A percentile compares a stretch with the other conserved stretches of the same genome.
These are phyloP conservation scores for Chrysotoxum bicinctum DNA, from an alignment of 2,888 invertebrate species.

Conservation along the genomic window DNA sequence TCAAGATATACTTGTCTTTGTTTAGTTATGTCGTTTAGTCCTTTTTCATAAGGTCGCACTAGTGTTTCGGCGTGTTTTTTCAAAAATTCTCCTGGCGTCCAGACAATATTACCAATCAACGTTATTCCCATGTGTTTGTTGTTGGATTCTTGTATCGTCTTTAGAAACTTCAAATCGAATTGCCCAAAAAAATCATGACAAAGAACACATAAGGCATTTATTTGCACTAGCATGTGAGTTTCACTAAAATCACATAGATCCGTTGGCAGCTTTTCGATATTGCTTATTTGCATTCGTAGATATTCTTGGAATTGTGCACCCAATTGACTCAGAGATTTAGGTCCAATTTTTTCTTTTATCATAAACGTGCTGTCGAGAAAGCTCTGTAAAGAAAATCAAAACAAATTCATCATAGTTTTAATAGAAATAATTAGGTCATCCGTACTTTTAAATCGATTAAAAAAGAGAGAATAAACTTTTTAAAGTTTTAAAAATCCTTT, in stretches of 20 bases:
- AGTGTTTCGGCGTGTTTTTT: constrained; percentile 84
- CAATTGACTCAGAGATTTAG: constrained; percentile 75
- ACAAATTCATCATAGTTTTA: not conserved
- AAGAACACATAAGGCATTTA: constrained; percentile 87
- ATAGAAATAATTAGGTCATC: not conserved
- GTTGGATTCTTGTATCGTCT: constrained; percentile 88
- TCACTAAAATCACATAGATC: constrained; percentile 86
- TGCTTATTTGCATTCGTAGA: constrained; percentile 73
- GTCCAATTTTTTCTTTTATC: constrained; percentile 75
- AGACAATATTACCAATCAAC: constrained; percentile 90
- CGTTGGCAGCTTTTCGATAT: constrained; percentile 82
- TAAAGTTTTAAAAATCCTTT: no score
- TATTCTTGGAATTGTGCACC: constrained; percentile 79
- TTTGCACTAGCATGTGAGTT: constrained; percentile 85
- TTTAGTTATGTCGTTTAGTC: constrained; percentile 79
- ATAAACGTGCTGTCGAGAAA: constrained; percentile 76
- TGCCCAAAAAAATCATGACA: constrained; percentile 88
- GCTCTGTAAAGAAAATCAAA: constrained; percentile 73
- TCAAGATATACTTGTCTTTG: constrained; percentile 84
- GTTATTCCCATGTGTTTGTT: constrained; percentile 91
- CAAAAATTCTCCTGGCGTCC: constrained; percentile 93
- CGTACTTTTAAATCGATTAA: no score
- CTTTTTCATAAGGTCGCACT: constrained; percentile 82
- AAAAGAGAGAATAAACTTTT: no score
- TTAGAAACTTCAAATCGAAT: constrained; percentile 89